These are phyloP conservation scores for Drosophila suboccidentalis DNA, from an alignment of 2,888 invertebrate genomes.

Conservation along the genomic window DNA sequence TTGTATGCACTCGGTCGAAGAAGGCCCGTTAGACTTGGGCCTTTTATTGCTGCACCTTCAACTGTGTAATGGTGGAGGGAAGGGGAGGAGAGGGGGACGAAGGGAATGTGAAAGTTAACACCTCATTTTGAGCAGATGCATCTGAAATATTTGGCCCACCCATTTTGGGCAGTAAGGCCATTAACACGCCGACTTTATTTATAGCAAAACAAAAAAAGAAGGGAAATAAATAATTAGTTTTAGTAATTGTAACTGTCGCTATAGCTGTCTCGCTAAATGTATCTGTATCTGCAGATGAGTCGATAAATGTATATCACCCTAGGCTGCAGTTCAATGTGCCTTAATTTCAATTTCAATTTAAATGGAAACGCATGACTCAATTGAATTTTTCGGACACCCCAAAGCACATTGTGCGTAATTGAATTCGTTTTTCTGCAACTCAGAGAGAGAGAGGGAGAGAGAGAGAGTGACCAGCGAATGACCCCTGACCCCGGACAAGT, in stretches of 20 bases:
- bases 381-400: constrained; percentile 66
- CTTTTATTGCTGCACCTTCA: constrained; percentile 56
- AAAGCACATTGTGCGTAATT: constrained; percentile 54
- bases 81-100: background rate
- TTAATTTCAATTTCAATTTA: constrained; percentile 54
- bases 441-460: background rate
- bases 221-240: constrained; percentile 35
- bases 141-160: constrained; percentile 37
- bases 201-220: constrained; percentile 15
- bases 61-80: background rate
- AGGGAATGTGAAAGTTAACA: constrained; percentile 76
- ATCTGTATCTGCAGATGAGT: constrained; percentile 13
- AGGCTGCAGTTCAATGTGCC: constrained; percentile 30
- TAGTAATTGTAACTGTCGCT: constrained; percentile 13
- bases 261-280: constrained; percentile 8
- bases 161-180: constrained; percentile 42
- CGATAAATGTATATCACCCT: constrained; percentile 9
- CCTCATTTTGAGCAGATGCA: constrained; percentile 59
- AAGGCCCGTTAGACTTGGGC: constrained; percentile 35
- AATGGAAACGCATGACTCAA: constrained; percentile 67
- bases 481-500: constrained; percentile 71
- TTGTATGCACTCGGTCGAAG: constrained; percentile 53
- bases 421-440: constrained; percentile 44
- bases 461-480: constrained; percentile 24
- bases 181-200: constrained; percentile 54